Conservation (phyloP, 1,140 invertebrate genomes). For the Lucilia cuprina region DNA sequence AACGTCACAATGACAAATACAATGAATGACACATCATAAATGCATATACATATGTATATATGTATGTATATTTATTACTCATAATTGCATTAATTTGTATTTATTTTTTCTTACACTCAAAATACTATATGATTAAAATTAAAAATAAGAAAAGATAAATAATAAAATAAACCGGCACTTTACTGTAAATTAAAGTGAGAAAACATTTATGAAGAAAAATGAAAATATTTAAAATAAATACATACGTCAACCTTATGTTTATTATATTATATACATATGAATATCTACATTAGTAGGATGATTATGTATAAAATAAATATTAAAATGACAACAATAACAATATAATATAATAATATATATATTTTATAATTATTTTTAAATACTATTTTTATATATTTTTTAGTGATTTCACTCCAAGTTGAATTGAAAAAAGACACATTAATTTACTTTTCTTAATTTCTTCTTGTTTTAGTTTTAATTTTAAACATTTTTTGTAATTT, state of each 20-base stretch:
- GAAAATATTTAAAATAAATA: not conserved
- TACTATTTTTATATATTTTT: not conserved
- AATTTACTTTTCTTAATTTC: not conserved
- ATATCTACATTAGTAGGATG: not conserved
- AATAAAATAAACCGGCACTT: too few relatives aligned
- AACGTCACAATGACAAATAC: too few relatives aligned
- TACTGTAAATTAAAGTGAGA: not conserved
- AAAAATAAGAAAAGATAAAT: too few relatives aligned
- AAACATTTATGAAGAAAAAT: not conserved
- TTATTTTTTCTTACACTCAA: too few relatives aligned
- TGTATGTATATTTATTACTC: too few relatives aligned
- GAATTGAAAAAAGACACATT: constrained; percentile 18
- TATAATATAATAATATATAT: not conserved
- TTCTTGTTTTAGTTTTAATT: not conserved
- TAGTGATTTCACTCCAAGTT: constrained; percentile 28
- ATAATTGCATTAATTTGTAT: too few relatives aligned
- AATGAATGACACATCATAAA: not conserved
- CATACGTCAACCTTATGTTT: not conserved
- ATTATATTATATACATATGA: not conserved
- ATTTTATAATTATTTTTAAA: not conserved
- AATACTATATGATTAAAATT: too few relatives aligned
- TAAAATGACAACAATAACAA: not conserved
- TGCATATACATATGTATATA: too few relatives aligned
- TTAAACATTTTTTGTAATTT: too few relatives aligned
- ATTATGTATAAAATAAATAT: not conserved